phyloP scores from a whole-genome alignment of 2,888 invertebrate genomes.

The Lasioglossum malachurum region DNA sequence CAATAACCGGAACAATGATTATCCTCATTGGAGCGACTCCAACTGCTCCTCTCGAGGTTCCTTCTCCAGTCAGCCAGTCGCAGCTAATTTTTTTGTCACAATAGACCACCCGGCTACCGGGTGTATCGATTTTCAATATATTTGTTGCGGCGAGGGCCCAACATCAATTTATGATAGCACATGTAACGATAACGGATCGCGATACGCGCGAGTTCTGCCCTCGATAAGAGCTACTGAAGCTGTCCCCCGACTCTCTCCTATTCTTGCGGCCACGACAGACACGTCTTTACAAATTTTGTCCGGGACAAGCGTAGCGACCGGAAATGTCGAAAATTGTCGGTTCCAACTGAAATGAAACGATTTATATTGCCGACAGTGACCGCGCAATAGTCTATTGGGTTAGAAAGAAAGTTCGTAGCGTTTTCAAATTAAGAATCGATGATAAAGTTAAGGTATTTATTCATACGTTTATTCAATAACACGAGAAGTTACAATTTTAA shows the following conservation, averaged over 20 bases:
- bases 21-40: conserved; percentile 78
- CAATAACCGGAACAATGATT: conserved; percentile 79
- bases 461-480: too few relatives aligned
- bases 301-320: background rate
- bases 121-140: conserved; percentile 56
- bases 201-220: background rate
- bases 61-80: conserved; percentile 24
- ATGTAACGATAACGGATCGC: conserved; percentile 29
- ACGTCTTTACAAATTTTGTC: background rate
- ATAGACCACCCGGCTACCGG: conserved; percentile 41
- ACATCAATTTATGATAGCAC: conserved; percentile 33
- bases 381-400: background rate
- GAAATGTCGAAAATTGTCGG: background rate
- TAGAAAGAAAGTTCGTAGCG: too few relatives aligned
- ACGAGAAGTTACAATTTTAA: too few relatives aligned
- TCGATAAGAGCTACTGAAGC: conserved; percentile 12
- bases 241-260: background rate
- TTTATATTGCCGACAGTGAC: background rate
- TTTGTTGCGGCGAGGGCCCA: conserved; percentile 31
- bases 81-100: conserved; percentile 54
- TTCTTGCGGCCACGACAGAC: background rate
- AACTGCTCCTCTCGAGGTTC: conserved; percentile 62
- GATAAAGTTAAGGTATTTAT: too few relatives aligned
- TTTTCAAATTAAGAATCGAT: too few relatives aligned
- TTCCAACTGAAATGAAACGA: background rate